Conservation (phyloP, 2,113 vertebrate genomes). For the Drymodes brunneopygia region DNA sequence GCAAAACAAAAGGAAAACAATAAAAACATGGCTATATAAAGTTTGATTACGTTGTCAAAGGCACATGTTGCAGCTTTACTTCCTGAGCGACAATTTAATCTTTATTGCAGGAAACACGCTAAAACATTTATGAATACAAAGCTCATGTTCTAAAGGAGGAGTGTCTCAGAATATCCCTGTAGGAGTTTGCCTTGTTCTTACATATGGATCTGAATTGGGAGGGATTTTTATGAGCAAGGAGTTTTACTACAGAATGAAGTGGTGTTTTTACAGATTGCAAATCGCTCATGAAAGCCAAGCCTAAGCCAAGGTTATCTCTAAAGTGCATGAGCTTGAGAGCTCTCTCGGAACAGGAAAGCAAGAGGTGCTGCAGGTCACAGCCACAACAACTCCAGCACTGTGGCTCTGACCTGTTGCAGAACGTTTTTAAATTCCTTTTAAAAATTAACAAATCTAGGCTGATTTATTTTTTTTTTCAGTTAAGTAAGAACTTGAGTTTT, state of each 20-base stretch:
- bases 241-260: background rate
- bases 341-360: background rate
- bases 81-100: constrained; percentile 18
- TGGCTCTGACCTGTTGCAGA: background rate
- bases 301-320: background rate
- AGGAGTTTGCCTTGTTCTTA: background rate
- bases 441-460: background rate
- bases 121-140: background rate
- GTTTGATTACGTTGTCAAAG: constrained; percentile 1
- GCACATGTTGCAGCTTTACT: background rate
- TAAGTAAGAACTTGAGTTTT: background rate
- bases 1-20: constrained; percentile 52
- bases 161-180: background rate
- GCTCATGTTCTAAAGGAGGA: background rate
- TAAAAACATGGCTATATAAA: constrained; percentile 46
- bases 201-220: background rate
- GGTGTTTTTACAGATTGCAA: background rate
- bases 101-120: constrained; percentile 19
- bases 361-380: background rate
- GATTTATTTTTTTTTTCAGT: background rate
- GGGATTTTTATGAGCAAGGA: background rate
- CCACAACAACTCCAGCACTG: background rate
- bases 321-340: background rate
- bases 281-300: background rate
- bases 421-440: background rate